Evolutionary conservation across 2,888 invertebrate genomes (phyloP).

Genomic region (Bimastos eiseni): DNA sequence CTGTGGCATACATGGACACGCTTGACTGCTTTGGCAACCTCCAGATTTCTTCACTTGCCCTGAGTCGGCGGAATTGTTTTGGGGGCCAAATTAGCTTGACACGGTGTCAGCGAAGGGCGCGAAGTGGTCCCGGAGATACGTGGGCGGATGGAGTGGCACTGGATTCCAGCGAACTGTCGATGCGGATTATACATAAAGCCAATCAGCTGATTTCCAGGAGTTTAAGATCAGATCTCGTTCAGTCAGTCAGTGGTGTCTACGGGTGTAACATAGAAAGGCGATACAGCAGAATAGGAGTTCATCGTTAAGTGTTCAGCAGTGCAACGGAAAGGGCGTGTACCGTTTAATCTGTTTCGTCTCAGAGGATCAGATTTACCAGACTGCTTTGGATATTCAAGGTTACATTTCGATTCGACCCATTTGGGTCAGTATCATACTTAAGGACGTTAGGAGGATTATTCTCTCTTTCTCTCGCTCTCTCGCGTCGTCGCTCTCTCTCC

Average conservation of each 20-base stretch:
- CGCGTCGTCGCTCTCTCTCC: neutral
- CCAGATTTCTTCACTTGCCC: neutral
- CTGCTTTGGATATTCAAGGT: neutral
- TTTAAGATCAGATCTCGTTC: neutral
- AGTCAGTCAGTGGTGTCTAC: neutral
- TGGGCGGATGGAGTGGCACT: neutral
- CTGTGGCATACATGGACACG: neutral
- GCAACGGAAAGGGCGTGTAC: neutral
- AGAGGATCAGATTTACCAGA: neutral
- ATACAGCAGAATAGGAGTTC: neutral
- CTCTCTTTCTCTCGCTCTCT: neutral
- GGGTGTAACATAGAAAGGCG: neutral
- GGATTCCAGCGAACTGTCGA: neutral
- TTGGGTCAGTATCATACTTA: neutral
- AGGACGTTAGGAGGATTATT: neutral
- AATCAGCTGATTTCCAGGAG: neutral
- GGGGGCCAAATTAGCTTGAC: neutral
- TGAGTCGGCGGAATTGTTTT: neutral
- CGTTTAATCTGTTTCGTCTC: neutral
- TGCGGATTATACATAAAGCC: slow-evolving; percentile 3
- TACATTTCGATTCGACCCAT: neutral
- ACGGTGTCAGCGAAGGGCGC: neutral
- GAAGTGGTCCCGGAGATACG: neutral
- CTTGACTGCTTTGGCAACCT: neutral
- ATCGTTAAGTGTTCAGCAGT: neutral